phyloP scores from a whole-genome alignment of 2,888 invertebrate genomes.

The Lymantria dispar region DNA sequence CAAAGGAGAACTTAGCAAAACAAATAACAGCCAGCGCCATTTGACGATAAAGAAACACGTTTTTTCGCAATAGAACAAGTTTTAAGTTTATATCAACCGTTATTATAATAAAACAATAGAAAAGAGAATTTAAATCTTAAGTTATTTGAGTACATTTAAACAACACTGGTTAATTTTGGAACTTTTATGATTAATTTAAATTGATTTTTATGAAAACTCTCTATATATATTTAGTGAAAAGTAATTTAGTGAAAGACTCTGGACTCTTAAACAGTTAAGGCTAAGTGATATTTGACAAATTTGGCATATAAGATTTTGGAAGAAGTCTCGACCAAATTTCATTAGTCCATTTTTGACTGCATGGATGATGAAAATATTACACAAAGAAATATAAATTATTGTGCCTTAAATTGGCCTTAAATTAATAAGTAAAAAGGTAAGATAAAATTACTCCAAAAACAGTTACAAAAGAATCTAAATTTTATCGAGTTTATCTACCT shows the following conservation, averaged over 20 bases:
- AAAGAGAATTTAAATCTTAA: constrained; percentile 78
- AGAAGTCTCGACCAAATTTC: constrained; percentile 76
- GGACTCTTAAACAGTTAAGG: constrained; percentile 67
- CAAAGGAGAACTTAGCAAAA: constrained; percentile 70
- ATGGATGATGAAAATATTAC: constrained; percentile 66
- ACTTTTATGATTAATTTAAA: constrained; percentile 73
- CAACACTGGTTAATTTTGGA: constrained; percentile 83
- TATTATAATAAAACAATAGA: constrained; percentile 82
- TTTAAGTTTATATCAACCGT: constrained; percentile 83
- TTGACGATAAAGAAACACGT: constrained; percentile 83
- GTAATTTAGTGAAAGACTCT: constrained; percentile 77
- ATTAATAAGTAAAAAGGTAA: constrained; percentile 77
- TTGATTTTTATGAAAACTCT: constrained; percentile 80
- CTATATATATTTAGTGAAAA: constrained; percentile 75
- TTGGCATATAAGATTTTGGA: constrained; percentile 69
- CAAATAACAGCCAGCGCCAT: constrained; percentile 74
- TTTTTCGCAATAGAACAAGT: constrained; percentile 84
- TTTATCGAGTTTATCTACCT: constrained; percentile 76
- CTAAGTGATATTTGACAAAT: constrained; percentile 77
- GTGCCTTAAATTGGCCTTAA: constrained; percentile 84
- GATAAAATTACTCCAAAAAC: constrained; percentile 70
- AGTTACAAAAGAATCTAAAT: constrained; percentile 69
- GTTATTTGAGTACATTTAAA: constrained; percentile 81
- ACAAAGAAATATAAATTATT: constrained; percentile 52
- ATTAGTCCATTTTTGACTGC: constrained; percentile 67